Base-by-base conservation (phyloP, 1,140 invertebrate genomes). In the Leguminivora glycinivorella region DNA sequence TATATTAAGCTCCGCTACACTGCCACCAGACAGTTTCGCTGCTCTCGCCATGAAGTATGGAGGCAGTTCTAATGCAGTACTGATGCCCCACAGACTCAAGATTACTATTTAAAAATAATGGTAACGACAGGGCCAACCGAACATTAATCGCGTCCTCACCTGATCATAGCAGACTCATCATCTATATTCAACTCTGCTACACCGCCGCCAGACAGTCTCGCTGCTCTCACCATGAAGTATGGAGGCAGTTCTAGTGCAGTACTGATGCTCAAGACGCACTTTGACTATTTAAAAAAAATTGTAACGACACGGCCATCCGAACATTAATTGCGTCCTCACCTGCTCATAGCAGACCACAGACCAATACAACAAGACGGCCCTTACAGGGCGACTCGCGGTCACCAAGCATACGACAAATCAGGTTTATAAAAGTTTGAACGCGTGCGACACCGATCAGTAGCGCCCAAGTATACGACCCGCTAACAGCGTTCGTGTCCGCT, bases 31-130 rank as follows among this genome's bases (percentile, higher is more conserved):
- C 0, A 90, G 77, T 0, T 86, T 22, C 6, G 98, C 96, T 6
- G 98, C 98, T 75, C 97, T 93, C 4, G 99, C 98, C 98, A 99
- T 99, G 87, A 99, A 99, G 93, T 99, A 96, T 0, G 96, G 96
- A 12, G 98, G 99, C 69, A 99, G 91, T 4, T 99, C 99, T 24
- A 99, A 92, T 0, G 99, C 99, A 1, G 99, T 99, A 5, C 99
- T 99, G 60, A 97, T 96, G 19, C 99, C 98, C 99, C 99, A 99
- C 92, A 99, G 10, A 1, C 4, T 12, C n/a, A n/a, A n/a, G n/a
- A n/a, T n/a, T n/a, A n/a, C n/a, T n/a, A n/a, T n/a, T n/a, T n/a
- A n/a, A n/a, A n/a, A n/a, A n/a, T n/a, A n/a, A n/a, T n/a, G n/a
- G n/a, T 17, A 47, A 47, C 43, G 17, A 47, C 47, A 22, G 6